Evolutionary conservation across 2,888 invertebrate genomes (phyloP), one percentile per base, ranked within the genome.

Genomic region (Teleiodes luculella): DNA sequence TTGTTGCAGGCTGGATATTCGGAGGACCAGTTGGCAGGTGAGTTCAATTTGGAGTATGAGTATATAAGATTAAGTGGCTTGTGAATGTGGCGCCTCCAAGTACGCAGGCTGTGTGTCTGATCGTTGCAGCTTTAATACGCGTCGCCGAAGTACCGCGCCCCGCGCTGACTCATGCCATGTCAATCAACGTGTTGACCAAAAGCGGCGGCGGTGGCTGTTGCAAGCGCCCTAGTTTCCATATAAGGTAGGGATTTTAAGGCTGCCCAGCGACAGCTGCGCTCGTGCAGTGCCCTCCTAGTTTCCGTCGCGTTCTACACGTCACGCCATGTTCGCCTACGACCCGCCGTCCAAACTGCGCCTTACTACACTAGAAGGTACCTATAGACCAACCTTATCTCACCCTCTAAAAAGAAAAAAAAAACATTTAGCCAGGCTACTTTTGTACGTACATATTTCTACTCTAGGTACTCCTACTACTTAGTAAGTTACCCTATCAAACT

Each of bases 11-110:
- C 95, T 73, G 95, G 95, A 77, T 96, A 96, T 86, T 93, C 95
- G 43, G 96, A 96, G 91, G 96, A 96, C 91, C 96, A 96, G 92
- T 92, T 96, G 91, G 95, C 96, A 83, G 96, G 96, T 96, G 91
- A 95, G 95, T 94, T 24, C 6, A 3, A 24, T 24, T 24, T 24
- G 24, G 3, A 24, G 6, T 24, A 24, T n/a, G n/a, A n/a, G n/a
- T n/a, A n/a, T n/a, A n/a, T n/a, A n/a, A n/a, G n/a, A n/a, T n/a
- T n/a, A n/a, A n/a, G n/a, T n/a, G 6, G 24, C 24, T 24, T 24
- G 24, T 24, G n/a, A n/a, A n/a, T n/a, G 3, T 24, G 24, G 3
- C 24, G 24, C 24, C 24, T 6, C 6, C 24, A 6, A 7, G 10
- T 30, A 24, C 7, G 37, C 11, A 11, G 30, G 30, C 48, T 3